Percentiles rank a stretch among this genome's conserved stretches.
Conservation (phyloP, 2,888 invertebrate genomes). For the Agriotes lineatus region DNA sequence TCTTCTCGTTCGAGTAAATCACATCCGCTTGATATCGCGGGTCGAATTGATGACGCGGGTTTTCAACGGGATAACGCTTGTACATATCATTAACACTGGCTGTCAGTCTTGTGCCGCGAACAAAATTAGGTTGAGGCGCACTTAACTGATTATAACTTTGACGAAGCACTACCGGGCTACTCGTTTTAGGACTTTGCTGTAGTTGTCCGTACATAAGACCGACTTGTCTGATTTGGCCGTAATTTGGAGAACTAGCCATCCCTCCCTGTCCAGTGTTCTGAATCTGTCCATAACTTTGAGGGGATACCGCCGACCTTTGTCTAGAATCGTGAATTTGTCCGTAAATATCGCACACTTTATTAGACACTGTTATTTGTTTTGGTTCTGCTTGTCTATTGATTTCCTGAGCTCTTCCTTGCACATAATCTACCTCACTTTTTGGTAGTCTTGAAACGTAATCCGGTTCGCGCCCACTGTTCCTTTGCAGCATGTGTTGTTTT, state of each 20-base stretch:
- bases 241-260: slow-evolving; percentile 16
- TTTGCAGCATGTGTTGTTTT: not conserved
- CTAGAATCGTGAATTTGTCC: slow-evolving; percentile 64
- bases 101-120: slow-evolving; percentile 62
- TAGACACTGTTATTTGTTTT: slow-evolving; percentile 58
- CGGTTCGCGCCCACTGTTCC: not conserved
- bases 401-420: not conserved
- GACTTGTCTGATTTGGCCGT: slow-evolving; percentile 52
- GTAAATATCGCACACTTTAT: slow-evolving; percentile 65
- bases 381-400: not conserved
- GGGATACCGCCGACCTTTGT: slow-evolving; percentile 36
- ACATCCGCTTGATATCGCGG: slow-evolving; percentile 16
- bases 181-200: slow-evolving; percentile 51
- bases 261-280: not conserved
- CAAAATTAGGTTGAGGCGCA: slow-evolving; percentile 53
- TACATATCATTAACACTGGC: slow-evolving; percentile 65
- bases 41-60: slow-evolving; percentile 24
- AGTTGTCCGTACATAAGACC: slow-evolving; percentile 63
- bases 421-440: not conserved
- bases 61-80: slow-evolving; percentile 48
- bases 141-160: slow-evolving; percentile 53
- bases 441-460: not conserved
- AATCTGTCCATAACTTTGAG: slow-evolving; percentile 46
- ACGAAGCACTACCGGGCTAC: slow-evolving; percentile 47
- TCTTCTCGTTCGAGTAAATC: not conserved